phyloP scores from a whole-genome alignment of 92 coral and sea anemone species.

The Nematostella vectensis region DNA sequence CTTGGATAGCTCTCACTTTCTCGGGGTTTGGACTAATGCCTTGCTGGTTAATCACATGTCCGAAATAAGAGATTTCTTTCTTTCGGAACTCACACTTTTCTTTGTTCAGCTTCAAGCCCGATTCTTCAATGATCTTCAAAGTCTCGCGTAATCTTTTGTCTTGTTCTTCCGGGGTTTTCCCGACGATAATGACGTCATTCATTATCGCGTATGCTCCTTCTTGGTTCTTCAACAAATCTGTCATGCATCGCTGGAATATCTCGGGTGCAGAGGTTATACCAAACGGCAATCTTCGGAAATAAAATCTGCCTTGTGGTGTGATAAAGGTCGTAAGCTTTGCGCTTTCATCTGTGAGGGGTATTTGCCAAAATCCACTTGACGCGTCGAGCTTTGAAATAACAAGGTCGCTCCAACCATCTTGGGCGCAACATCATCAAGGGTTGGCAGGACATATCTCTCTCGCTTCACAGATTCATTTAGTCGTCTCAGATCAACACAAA shows the following conservation, averaged over 20 bases:
- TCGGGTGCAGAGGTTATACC: constrained; percentile 2
- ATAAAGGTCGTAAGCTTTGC: no score
- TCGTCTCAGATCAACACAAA: constrained; percentile 20
- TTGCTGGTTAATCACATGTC: constrained; percentile 11
- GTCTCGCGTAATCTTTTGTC: constrained; percentile 17
- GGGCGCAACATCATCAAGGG: constrained; percentile 14
- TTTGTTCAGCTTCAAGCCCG: no score
- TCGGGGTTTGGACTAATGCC: constrained; percentile 7
- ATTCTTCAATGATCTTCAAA: no score
- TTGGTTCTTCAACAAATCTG: constrained; percentile 21
- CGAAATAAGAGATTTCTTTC: constrained; percentile 17
- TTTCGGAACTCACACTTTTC: constrained; percentile 31
- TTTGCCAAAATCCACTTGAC: constrained; percentile 17
- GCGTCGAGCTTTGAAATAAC: constrained; percentile 25
- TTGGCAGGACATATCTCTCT: constrained; percentile 19
- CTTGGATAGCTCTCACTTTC: constrained; percentile 1
- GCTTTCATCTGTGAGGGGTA: no score
- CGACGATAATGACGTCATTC: constrained; percentile 25
- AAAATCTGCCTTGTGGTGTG: constrained; percentile 24
- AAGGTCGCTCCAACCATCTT: constrained; percentile 10
- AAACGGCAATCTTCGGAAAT: constrained; percentile 11
- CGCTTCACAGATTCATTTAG: constrained; percentile 20
- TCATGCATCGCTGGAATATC: constrained; percentile 33
- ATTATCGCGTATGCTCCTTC: constrained; percentile 22
- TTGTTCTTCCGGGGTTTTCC: no score